Percentiles rank a stretch among this genome's conserved stretches.
phyloP scores from a whole-genome alignment of 2,113 vertebrate species.

The Catharus bicknelli region DNA sequence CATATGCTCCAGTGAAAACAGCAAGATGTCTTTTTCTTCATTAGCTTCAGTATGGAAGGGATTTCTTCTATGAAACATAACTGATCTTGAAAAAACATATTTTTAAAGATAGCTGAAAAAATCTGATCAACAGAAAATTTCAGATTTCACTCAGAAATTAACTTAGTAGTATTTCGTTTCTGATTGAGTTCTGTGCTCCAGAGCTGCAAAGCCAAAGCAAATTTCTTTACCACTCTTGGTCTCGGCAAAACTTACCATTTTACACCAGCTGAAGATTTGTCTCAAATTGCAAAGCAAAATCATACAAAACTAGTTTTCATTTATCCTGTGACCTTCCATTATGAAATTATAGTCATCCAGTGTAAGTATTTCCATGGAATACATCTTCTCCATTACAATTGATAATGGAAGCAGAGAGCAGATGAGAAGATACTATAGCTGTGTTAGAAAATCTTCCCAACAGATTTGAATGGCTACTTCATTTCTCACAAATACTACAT shows the following conservation, averaged over 20 bases:
- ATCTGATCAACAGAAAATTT: background rate
- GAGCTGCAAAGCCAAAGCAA: background rate
- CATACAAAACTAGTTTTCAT: background rate
- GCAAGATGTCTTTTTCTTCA: background rate
- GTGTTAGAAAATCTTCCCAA: background rate
- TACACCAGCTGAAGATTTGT: background rate
- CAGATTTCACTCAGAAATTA: background rate
- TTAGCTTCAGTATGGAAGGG: background rate
- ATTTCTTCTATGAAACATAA: background rate
- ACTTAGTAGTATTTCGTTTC: background rate
- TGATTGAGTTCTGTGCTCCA: background rate
- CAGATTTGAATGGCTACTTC: background rate
- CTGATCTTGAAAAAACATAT: background rate
- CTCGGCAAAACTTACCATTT: background rate
- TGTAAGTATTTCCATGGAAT: conserved; percentile 28
- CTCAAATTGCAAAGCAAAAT: background rate
- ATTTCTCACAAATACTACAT: conserved; percentile 27
- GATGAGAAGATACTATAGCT: background rate
- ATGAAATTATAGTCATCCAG: background rate
- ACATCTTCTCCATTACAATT: background rate
- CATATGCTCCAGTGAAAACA: background rate
- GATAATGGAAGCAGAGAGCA: conserved; percentile 21
- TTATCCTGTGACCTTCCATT: conserved; percentile 21
- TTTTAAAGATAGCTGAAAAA: background rate
- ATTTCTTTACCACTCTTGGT: background rate